phyloP scores from a whole-genome alignment of 2,888 invertebrate species.

The Pristionchus japonicus region DNA sequence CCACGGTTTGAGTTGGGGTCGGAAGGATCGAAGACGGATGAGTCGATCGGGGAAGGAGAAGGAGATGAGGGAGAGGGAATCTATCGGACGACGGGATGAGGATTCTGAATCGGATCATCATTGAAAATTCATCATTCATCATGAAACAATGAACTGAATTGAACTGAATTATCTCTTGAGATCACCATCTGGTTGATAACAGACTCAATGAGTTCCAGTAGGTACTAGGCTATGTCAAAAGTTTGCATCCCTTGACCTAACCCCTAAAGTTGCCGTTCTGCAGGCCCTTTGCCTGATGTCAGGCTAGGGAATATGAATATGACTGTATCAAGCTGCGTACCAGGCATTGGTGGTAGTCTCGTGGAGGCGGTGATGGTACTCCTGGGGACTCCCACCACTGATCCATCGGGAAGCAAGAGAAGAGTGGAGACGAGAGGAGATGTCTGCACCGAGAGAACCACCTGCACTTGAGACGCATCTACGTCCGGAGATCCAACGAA shows the following conservation, averaged over 20 bases:
- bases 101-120: not conserved
- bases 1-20: conserved; percentile 51
- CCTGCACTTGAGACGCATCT: conserved; percentile 50
- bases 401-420: conserved; percentile 48
- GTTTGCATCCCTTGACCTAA: too few species aligned
- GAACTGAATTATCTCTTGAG: too few species aligned
- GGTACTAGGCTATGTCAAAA: not conserved
- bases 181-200: too few species aligned
- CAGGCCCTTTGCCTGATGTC: too few species aligned
- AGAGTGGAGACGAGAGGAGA: conserved; percentile 43
- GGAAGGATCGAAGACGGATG: conserved; percentile 48
- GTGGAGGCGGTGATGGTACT: conserved; percentile 48
- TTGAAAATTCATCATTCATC: not conserved
- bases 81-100: conserved; percentile 11
- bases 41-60: conserved; percentile 51
- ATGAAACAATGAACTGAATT: not conserved
- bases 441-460: conserved; percentile 31
- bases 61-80: conserved; percentile 42
- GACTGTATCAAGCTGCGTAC: too few species aligned
- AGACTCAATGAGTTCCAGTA: too few species aligned
- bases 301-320: not conserved
- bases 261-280: too few species aligned
- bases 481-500: conserved; percentile 66
- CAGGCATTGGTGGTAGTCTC: conserved; percentile 22
- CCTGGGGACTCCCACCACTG: conserved; percentile 49